Evolutionary conservation across 2,888 invertebrate genomes (phyloP), one percentile per base, ranked within the genome.

Genomic region (Conchocele bisecta): DNA sequence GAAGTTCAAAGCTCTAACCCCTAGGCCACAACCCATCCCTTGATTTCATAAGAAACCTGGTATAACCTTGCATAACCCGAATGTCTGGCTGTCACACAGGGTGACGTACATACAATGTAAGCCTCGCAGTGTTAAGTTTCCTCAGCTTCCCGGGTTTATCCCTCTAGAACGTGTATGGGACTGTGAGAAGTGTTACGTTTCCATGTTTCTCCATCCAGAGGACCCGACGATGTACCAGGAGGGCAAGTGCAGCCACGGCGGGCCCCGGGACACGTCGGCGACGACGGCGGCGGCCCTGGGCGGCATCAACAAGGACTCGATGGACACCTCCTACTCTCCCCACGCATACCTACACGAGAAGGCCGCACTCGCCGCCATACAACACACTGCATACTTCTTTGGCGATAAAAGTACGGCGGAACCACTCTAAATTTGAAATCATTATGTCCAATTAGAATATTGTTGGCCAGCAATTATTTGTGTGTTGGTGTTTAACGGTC

Each of bases 171-270:
- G n/a, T n/a, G n/a, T n/a, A n/a, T n/a, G n/a, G n/a, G n/a, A n/a
- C n/a, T n/a, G n/a, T n/a, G n/a, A n/a, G n/a, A n/a, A n/a, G n/a
- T n/a, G n/a, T n/a, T n/a, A n/a, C n/a, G n/a, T n/a, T n/a, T n/a
- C n/a, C n/a, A n/a, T n/a, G n/a, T n/a, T n/a, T n/a, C n/a, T n/a
- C n/a, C n/a, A 31, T 39, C 5, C 41, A 82, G 79, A 66, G 50
- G 73, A 79, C 17, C 79, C 82, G 0, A 53, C n/a, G 3, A 41
- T 63, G 1, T 31, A 42, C 31, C 64, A 33, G 31, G 56, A 66
- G 20, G 85, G 85, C 1, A 86, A 85, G 63, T 86, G 86, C 50
- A 83, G 84, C 50, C 85, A 86, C 63, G 86, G 86, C 7, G 84
- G 83, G 11, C 67, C 74, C 58, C 60, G 68, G 31, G 85, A 85